phyloP scores from a whole-genome alignment of 2,797 vertebrate genomes.

The Myotis planiceps region DNA sequence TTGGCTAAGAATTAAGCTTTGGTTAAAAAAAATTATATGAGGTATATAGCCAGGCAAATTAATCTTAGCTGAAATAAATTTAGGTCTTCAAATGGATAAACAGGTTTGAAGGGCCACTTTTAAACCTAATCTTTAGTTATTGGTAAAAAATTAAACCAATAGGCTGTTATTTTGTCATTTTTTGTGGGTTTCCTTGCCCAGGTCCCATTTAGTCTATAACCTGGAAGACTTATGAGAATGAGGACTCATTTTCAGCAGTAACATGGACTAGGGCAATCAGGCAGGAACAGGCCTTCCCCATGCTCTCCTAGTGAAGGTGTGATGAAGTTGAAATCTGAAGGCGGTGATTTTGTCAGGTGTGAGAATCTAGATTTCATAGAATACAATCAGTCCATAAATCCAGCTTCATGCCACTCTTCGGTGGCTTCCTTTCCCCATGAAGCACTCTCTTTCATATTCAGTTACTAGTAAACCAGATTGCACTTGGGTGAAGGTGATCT shows the following conservation, averaged over 20 bases:
- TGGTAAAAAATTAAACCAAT: neutral
- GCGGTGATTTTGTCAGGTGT: neutral
- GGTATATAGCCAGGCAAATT: neutral
- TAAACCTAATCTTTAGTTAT: neutral
- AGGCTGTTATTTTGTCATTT: neutral
- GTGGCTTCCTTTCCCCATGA: neutral
- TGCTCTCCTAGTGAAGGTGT: neutral
- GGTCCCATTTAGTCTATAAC: neutral
- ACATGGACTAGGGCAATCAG: no score
- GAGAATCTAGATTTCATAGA: neutral
- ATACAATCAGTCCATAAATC: neutral
- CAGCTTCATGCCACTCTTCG: neutral
- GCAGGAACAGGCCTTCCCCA: accelerated
- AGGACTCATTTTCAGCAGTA: neutral
- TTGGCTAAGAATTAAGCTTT: neutral
- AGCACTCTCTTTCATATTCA: neutral
- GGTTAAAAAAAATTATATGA: neutral
- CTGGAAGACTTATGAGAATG: neutral
- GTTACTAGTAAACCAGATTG: neutral
- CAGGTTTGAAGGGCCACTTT: neutral
- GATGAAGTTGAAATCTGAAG: neutral
- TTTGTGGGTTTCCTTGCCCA: neutral
- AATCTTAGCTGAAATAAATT: neutral
- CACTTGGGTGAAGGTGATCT: neutral
- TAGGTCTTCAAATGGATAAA: neutral